phyloP scores from a whole-genome alignment of 2,888 invertebrate genomes.

The Thereva unica region DNA sequence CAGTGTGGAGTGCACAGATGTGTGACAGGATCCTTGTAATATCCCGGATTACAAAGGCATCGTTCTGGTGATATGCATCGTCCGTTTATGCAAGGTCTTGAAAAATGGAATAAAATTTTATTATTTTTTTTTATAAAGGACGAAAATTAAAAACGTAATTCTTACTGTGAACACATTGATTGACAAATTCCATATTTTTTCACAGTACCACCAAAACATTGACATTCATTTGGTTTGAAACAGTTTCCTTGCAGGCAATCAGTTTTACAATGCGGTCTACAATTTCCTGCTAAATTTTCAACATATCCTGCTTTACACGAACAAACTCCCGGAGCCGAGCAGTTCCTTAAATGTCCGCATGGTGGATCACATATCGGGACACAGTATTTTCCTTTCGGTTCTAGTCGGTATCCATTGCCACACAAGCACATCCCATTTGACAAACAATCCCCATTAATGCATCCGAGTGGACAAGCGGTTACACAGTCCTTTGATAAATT shows the following conservation, averaged over 20 bases:
- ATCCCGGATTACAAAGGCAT: too few relatives aligned
- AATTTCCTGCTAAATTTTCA: conserved; percentile 32
- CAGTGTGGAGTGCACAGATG: not conserved
- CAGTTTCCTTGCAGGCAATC: conserved; percentile 52
- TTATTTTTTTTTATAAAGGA: not conserved
- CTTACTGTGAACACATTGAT: conserved; percentile 43
- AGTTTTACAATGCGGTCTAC: conserved; percentile 39
- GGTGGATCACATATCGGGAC: conserved; percentile 59
- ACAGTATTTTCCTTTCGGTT: conserved; percentile 62
- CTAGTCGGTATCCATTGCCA: conserved; percentile 62
- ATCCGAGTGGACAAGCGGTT: conserved; percentile 47
- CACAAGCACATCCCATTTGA: conserved; percentile 64
- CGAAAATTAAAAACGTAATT: not conserved
- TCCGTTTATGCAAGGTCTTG: conserved; percentile 10
- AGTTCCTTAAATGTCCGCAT: conserved; percentile 41
- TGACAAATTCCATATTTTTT: conserved; percentile 41
- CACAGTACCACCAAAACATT: conserved; percentile 57
- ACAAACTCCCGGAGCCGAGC: conserved; percentile 48
- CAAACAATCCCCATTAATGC: conserved; percentile 65
- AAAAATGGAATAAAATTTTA: not conserved
- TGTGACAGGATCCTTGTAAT: too few relatives aligned
- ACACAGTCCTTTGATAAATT: conserved; percentile 35
- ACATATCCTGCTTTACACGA: conserved; percentile 45
- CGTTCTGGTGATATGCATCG: not conserved
- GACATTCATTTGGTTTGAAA: conserved; percentile 61